Percentiles rank a stretch among this genome's conserved stretches.
phyloP scores from a whole-genome alignment of 1,140 invertebrate species.

The Oreohelix idahoensis region DNA sequence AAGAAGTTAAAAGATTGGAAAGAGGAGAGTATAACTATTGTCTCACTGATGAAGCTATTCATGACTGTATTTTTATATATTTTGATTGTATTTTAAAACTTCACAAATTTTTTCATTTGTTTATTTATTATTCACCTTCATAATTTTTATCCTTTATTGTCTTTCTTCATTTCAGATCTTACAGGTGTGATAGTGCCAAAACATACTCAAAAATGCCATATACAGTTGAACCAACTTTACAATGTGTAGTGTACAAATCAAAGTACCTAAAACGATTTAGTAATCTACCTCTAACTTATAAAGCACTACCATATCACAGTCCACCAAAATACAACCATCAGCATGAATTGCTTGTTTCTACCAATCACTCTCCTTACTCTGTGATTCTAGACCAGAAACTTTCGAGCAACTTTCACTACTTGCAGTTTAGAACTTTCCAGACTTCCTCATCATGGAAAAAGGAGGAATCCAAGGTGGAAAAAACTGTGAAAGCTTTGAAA shows the following conservation, averaged over 20 bases:
- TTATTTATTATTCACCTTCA: no score
- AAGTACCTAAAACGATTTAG: conserved; percentile 18
- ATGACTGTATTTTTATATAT: no score
- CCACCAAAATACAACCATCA: not conserved
- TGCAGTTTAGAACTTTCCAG: conserved; percentile 27
- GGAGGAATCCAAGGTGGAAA: conserved; percentile 68
- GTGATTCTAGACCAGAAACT: conserved; percentile 8
- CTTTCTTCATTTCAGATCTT: conserved; percentile 3
- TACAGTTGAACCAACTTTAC: not conserved
- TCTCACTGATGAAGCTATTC: no score
- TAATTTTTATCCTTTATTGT: not conserved
- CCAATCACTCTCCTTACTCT: not conserved
- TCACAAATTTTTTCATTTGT: no score
- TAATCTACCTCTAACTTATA: conserved; percentile 4
- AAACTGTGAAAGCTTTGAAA: conserved; percentile 67
- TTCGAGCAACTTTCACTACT: not conserved
- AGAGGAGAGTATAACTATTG: no score
- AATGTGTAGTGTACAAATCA: conserved; percentile 14
- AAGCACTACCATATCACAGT: not conserved
- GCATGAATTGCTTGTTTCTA: not conserved
- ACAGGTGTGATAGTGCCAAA: not conserved
- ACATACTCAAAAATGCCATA: not conserved
- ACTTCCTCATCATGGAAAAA: conserved; percentile 42
- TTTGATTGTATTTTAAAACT: no score
- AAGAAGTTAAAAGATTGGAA: no score